phyloP scores from a whole-genome alignment of 2,888 invertebrate species.

The Drosophila multiciliata region DNA sequence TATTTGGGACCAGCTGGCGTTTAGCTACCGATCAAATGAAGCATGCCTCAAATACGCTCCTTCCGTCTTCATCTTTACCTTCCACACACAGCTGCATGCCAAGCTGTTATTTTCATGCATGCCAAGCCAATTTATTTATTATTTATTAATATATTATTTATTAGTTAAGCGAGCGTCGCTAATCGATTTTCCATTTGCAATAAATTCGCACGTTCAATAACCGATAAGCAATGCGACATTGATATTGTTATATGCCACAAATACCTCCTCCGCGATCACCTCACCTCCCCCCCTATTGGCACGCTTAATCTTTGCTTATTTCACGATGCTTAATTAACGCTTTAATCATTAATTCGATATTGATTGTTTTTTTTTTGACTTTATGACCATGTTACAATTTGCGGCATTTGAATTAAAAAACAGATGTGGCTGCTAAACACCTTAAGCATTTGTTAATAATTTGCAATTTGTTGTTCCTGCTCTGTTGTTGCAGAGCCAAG shows the following conservation, averaged over 20 bases:
- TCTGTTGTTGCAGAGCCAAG: slow-evolving; percentile 40
- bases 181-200: slow-evolving; percentile 65
- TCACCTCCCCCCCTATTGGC: background rate
- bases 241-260: slow-evolving; percentile 35
- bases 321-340: slow-evolving; percentile 49
- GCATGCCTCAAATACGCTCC: slow-evolving; percentile 24
- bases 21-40: slow-evolving; percentile 39
- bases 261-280: too few relatives aligned
- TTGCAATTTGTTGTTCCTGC: slow-evolving; percentile 57
- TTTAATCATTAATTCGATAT: slow-evolving; percentile 42
- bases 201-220: slow-evolving; percentile 59
- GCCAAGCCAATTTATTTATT: slow-evolving; percentile 59
- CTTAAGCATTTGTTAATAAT: slow-evolving; percentile 45
- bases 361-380: slow-evolving; percentile 21
- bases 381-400: slow-evolving; percentile 61
- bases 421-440: slow-evolving; percentile 31
- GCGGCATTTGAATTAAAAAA: slow-evolving; percentile 35
- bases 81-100: slow-evolving; percentile 39
- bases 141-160: slow-evolving; percentile 60
- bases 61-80: slow-evolving; percentile 27
- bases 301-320: slow-evolving; percentile 45
- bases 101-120: slow-evolving; percentile 45
- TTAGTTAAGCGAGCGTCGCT: slow-evolving; percentile 48
- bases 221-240: slow-evolving; percentile 68
- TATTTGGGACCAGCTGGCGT: slow-evolving; percentile 14